Evolutionary conservation across 2,797 vertebrate genomes (phyloP).

Genomic region (Myoxocephalus aenaeus): DNA sequence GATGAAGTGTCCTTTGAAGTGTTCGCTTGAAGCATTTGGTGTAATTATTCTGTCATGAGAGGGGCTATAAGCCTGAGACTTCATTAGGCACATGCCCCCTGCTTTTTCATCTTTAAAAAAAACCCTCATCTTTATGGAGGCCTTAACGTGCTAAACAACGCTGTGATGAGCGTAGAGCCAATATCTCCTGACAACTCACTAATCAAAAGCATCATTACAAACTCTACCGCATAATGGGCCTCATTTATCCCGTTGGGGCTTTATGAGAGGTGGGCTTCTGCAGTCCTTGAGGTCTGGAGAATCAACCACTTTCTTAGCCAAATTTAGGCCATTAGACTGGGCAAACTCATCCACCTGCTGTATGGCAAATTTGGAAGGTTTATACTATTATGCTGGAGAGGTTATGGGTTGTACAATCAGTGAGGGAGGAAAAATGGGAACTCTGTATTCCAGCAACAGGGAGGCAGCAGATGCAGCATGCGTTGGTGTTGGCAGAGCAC

Average conservation of each 20-base stretch:
- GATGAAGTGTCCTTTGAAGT: slow-evolving; percentile 84
- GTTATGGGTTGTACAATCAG: slow-evolving; percentile 57
- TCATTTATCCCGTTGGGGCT: slow-evolving; percentile 68
- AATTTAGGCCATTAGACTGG: slow-evolving; percentile 73
- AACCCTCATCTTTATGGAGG: slow-evolving; percentile 74
- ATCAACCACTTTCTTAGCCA: slow-evolving; percentile 61
- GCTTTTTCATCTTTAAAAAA: slow-evolving; percentile 77
- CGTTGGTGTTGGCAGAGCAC: slow-evolving; percentile 61
- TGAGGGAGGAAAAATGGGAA: slow-evolving; percentile 57
- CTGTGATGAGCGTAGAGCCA: slow-evolving; percentile 61
- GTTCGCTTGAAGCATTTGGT: slow-evolving; percentile 78
- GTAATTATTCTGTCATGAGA: slow-evolving; percentile 86
- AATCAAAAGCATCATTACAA: slow-evolving; percentile 82
- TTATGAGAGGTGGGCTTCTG: slow-evolving; percentile 63
- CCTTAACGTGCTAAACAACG: slow-evolving; percentile 75
- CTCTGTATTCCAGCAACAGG: slow-evolving; percentile 49
- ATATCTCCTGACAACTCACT: slow-evolving; percentile 75
- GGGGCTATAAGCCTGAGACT: slow-evolving; percentile 77
- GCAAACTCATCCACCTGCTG: slow-evolving; percentile 44
- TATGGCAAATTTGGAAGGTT: slow-evolving; percentile 58
- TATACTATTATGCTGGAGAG: slow-evolving; percentile 51
- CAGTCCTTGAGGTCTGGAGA: slow-evolving; percentile 47
- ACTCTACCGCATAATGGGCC: slow-evolving; percentile 71
- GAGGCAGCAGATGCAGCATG: slow-evolving; percentile 62
- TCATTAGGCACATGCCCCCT: slow-evolving; percentile 80